phyloP scores from a whole-genome alignment of 2,888 invertebrate genomes.

The Agrenia bidenticulata region DNA sequence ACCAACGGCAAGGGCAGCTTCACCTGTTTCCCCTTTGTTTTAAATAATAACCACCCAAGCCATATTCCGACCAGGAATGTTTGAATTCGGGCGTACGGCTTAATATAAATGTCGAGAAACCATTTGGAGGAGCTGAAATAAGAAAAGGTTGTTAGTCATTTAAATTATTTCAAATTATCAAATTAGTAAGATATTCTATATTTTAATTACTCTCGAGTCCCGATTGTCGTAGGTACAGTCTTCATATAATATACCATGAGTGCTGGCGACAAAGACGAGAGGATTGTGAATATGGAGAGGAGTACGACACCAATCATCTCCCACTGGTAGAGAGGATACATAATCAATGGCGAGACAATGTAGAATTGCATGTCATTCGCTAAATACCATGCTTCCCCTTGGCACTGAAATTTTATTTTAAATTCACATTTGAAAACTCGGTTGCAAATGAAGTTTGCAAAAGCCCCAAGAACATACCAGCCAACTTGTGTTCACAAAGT shows the following conservation, averaged over 20 bases:
- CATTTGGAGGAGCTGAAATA: constrained; percentile 20
- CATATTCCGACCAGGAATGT: constrained; percentile 53
- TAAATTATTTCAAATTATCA: background rate
- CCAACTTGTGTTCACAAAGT: constrained; percentile 32
- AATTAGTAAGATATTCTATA: background rate
- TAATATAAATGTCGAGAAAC: constrained; percentile 45
- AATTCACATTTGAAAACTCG: background rate
- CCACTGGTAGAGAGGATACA: constrained; percentile 42
- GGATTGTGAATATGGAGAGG: constrained; percentile 57
- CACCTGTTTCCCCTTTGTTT: constrained; percentile 34
- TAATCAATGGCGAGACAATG: constrained; percentile 41
- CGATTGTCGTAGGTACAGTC: constrained; percentile 28
- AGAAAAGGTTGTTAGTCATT: background rate
- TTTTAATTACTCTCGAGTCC: constrained; percentile 34
- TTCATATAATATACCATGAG: constrained; percentile 27
- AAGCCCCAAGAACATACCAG: constrained; percentile 20
- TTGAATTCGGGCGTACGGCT: constrained; percentile 50
- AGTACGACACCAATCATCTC: constrained; percentile 62
- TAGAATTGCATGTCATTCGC: constrained; percentile 51
- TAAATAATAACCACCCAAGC: constrained; percentile 49
- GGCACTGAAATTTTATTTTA: constrained; percentile 32
- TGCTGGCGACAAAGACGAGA: constrained; percentile 24
- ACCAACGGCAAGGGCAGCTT: constrained; percentile 22
- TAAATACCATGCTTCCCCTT: constrained; percentile 48
- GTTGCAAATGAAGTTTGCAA: constrained; percentile 1